A percentile compares a stretch with the other conserved stretches of the same genome.
Conservation (phyloP, 2,888 invertebrate genomes). For the Zygothrica quintamaculata region DNA sequence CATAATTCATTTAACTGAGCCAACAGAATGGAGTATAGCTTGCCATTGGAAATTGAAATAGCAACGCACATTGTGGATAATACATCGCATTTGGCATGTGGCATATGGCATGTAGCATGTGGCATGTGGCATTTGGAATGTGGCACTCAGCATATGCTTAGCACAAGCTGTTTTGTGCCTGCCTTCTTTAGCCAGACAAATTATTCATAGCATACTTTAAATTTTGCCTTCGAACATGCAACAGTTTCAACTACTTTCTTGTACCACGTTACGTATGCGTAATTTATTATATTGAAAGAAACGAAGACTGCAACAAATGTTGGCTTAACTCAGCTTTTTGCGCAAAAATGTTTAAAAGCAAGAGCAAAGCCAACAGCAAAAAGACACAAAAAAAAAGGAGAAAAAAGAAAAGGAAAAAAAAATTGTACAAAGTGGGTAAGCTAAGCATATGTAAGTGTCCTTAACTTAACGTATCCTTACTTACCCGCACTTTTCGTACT, state of each 20-base stretch:
- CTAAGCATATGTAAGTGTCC: no score
- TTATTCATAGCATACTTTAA: slow-evolving; percentile 36
- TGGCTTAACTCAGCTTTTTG: no score
- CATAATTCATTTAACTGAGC: slow-evolving; percentile 36
- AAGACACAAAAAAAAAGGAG: no score
- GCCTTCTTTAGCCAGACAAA: slow-evolving; percentile 7
- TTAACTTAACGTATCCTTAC: slow-evolving; percentile 39
- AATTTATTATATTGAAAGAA: slow-evolving; percentile 18
- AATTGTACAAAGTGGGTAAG: no score
- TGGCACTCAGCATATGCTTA: slow-evolving; percentile 13
- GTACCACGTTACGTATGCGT: slow-evolving; percentile 29
- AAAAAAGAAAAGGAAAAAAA: no score
- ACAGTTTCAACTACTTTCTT: slow-evolving; percentile 27
- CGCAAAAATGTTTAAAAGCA: no score
- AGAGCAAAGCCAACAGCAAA: no score
- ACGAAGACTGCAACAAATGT: no score
- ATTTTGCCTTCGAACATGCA: slow-evolving; percentile 27
- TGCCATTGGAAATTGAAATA: not conserved
- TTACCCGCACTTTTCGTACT: slow-evolving; percentile 92
- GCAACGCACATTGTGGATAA: not conserved
- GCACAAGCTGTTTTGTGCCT: not conserved
- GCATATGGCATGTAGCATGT: slow-evolving; percentile 2
- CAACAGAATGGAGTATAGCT: not conserved
- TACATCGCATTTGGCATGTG: not conserved
- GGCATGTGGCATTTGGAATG: slow-evolving; percentile 6